Evolutionary conservation across 2,888 invertebrate genomes (phyloP), one percentile per base, ranked within the genome.

Genomic region (Unio pictorum): DNA sequence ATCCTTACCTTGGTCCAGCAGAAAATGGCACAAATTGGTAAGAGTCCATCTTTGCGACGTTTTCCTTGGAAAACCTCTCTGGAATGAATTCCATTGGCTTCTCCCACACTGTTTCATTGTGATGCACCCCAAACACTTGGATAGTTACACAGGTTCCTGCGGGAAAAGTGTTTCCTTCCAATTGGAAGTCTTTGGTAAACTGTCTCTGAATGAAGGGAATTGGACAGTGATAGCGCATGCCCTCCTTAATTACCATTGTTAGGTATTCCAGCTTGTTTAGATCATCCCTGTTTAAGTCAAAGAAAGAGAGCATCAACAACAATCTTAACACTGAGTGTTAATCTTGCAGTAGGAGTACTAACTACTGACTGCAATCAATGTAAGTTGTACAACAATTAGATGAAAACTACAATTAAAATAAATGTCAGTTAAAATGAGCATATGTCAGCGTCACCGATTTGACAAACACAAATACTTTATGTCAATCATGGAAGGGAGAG

Each of bases 211-310:
- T 78, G 28, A 81, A 66, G 0, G 84, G 81, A 5, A 86, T 84
- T 1, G 86, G 80, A 20, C 75, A 71, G 61, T 84, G 80, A 8
- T 81, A 30, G 4, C 87, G 74, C 74, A 86, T 68, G 8, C 81
- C 76, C 69, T 86, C 86, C 64, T 86, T 86, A 11, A 85, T 81
- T 59, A 81, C 84, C 67, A 76, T 68, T 28, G 81, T 83, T 61
- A 84, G 71, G 70, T 81, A 84, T 15, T 74, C 71, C 61, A 86
- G 67, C 20, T 77, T 70, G 3, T 66, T n/a, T 45, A 86, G 69
- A 66, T 86, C 82, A 5, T 77, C 76, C 83, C 85, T 85, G 70
- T 11, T 45, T 45, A 45, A 45, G 8, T 15, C 15, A 45, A 45
- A 45, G 15, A 15, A 45, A 45, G 45, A 45, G 11, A 15, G 0